Base-by-base conservation (phyloP, 2,888 invertebrate genomes). In the Crematogaster levior region DNA sequence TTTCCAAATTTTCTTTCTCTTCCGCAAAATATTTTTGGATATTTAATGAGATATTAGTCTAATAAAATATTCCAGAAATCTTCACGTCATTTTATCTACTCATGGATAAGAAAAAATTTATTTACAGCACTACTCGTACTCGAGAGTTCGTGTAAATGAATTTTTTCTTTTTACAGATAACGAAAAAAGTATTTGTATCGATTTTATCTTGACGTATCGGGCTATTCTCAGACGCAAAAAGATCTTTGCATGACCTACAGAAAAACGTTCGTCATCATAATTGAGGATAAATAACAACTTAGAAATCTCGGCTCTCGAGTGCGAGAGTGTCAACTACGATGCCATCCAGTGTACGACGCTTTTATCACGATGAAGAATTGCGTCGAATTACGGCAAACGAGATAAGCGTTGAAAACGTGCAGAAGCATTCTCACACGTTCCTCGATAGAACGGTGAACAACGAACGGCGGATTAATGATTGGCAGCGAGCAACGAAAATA, bases 341-440 rank as follows among this genome's bases (percentile, higher is more conserved):
- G 21, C 21, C 30, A 43, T 56, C n/a, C 15, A 18, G 15, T 18
- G 15, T n/a, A 10, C 21, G 66, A 68, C 21, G 21, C 21, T 56
- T 77, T 77, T 77, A 77, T 77, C 70, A 66, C 63, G 56, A 53
- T 65, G 82, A 66, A 75, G 77, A 86, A 88, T 88, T 68, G 88
- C 88, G 85, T 85, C 81, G 83, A 84, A 80, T 86, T 83, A 84
- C 75, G 40, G 9, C 30, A 83, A 48, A 63, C 81, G 51, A 61
- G 85, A 88, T 86, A 88, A 85, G 81, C 65, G n/a, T 15, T 37
- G 63, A 12, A 66, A 83, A 56, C 66, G n/a, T 79, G 63, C 70
- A 24, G 82, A 81, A 82, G 82, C 65, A 15, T 30, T 80, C 43
- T 58, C 68, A 82, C 83, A 66, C 61, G n/a, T 43, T 77, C 82